Base-by-base conservation (phyloP, 2,888 invertebrate species). In the Yponomeuta evonymella region DNA sequence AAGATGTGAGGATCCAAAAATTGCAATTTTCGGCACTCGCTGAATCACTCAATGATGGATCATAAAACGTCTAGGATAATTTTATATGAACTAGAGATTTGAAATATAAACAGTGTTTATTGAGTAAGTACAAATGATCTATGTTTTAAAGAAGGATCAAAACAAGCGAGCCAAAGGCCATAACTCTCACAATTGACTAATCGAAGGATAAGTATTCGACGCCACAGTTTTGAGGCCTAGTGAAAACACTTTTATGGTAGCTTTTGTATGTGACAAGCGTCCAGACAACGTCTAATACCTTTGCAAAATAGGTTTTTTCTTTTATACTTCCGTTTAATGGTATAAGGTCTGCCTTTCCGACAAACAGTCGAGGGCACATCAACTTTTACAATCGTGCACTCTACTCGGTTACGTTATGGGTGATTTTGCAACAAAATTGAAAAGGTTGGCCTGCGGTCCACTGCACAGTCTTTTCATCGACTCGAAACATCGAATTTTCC, bases 141-240 rank as follows among this genome's bases (percentile, higher is more conserved):
- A 3, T 6, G 8, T 15, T 58, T 15, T 15, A 58, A 58, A 58
- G 1, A 15, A 58, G 51, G 51, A 58, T 58, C 15, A 58, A 58
- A 58, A 15, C 15, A 58, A 15, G 12, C 15, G 51, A 58, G 4
- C 12, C 8, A 58, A 58, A 58, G 3, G 51, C 51, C 10, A 0
- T 15, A 58, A 58, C 51, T 15, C 51, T 8, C 5, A 58, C 51
- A 15, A 58, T 15, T 12, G 68, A 63, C 4, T 71, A 71, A 71
- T 71, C 48, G 63, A 71, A 68, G 63, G 63, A 68, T 71, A 67
- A 68, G 71, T 71, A 71, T 71, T 71, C 71, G 68, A 58, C 48
- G 68, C 63, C 11, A 48, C 70, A n/a, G 43, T 67, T 71, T 58
- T 58, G 51, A 58, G 15, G 33, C 36, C 71, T 15, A 62, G 62